A percentile compares a stretch with the other conserved stretches of the same genome.
These are phyloP conservation scores for Halcyon badia DNA, from an alignment of 2,797 vertebrate species.

Conservation along the genomic window DNA sequence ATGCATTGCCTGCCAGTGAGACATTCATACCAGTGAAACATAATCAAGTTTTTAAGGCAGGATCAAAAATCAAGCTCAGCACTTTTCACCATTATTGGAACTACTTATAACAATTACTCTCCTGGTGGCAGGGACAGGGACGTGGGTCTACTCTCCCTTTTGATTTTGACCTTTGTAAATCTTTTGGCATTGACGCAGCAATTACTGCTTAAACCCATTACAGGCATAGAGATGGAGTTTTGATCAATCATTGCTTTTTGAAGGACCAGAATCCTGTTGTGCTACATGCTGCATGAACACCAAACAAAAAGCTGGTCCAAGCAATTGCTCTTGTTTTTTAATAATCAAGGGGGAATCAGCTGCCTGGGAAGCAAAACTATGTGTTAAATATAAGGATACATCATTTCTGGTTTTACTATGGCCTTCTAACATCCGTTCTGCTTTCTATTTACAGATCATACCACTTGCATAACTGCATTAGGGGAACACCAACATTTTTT, in stretches of 20 bases:
- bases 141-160: not conserved
- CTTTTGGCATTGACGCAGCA: not conserved
- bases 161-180: slow-evolving; percentile 52
- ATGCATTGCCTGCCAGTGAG: not conserved
- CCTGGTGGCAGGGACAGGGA: not conserved
- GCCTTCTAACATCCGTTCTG: not conserved
- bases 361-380: not conserved
- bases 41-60: slow-evolving; percentile 45
- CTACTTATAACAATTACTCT: slow-evolving; percentile 43
- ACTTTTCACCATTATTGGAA: not conserved
- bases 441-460: not conserved
- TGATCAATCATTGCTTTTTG: slow-evolving; percentile 34
- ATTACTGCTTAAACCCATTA: slow-evolving; percentile 13
- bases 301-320: not conserved
- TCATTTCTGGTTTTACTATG: not conserved
- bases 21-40: not conserved
- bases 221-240: not conserved
- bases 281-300: not conserved
- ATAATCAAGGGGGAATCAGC: not conserved
- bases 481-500: rapidly evolving
- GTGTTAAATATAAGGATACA: not conserved
- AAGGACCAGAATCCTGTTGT: slow-evolving; percentile 11
- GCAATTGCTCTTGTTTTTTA: not conserved
- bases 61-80: slow-evolving; percentile 4
- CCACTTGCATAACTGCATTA: not conserved